A percentile compares a stretch with the other conserved stretches of the same genome.
Conservation (phyloP, 1,140 invertebrate species). For the Sesamia nonagrioides region DNA sequence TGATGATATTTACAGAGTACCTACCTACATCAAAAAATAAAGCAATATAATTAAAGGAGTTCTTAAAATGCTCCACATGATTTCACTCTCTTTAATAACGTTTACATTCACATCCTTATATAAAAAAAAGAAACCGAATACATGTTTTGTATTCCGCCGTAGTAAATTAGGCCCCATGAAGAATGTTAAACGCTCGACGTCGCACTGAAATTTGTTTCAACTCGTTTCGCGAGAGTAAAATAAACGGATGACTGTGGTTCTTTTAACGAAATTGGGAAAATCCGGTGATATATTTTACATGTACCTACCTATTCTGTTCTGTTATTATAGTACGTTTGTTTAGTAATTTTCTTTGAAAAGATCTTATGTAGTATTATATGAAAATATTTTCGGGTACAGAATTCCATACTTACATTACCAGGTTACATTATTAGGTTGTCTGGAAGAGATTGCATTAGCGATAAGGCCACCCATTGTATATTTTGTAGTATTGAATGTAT, state of each 20-base stretch:
- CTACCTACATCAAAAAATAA: background rate
- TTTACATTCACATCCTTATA: conserved; percentile 36
- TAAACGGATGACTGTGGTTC: conserved; percentile 77
- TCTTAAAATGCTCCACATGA: conserved; percentile 18
- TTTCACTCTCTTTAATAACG: conserved; percentile 27
- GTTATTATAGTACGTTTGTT: conserved; percentile 17
- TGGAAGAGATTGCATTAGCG: too few species aligned
- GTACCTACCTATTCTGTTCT: background rate
- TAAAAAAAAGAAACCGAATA: conserved; percentile 47
- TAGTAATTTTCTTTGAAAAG: background rate
- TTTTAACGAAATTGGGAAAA: conserved; percentile 70
- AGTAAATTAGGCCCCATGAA: conserved; percentile 64
- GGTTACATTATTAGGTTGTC: too few species aligned
- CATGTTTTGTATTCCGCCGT: conserved; percentile 52
- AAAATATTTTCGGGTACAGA: background rate
- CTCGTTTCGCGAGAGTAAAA: conserved; percentile 63
- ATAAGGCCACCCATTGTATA: too few species aligned
- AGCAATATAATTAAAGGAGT: conserved; percentile 1
- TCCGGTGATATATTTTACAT: conserved; percentile 29
- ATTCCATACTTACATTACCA: background rate
- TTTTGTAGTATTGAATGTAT: too few species aligned
- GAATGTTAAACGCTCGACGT: conserved; percentile 69
- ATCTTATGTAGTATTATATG: background rate
- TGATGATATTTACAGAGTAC: too few species aligned
- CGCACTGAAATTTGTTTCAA: conserved; percentile 70